A percentile compares a stretch with the other conserved stretches of the same genome.
These are phyloP conservation scores for Gymnothorax javanicus DNA, from an alignment of 2,797 vertebrate species.

Conservation along the genomic window DNA sequence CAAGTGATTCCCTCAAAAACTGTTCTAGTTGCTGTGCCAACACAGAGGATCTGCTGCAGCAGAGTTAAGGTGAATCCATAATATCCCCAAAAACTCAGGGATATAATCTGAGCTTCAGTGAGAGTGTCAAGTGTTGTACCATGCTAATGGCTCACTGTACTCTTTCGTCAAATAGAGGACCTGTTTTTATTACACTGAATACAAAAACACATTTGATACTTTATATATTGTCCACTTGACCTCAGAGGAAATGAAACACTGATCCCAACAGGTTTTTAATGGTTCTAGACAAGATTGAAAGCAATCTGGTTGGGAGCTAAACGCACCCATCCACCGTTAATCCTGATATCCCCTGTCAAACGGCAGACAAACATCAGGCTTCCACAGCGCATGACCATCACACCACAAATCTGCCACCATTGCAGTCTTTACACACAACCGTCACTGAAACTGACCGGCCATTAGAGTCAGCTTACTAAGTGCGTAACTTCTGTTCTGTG, in stretches of 20 bases:
- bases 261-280: neutral
- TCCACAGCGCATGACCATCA: neutral
- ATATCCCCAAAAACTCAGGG: no score
- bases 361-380: conserved; percentile 13
- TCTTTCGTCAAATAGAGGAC: no score
- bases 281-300: neutral
- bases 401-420: conserved; percentile 16
- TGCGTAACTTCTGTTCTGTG: conserved; percentile 38
- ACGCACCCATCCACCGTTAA: conserved; percentile 28
- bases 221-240: no score
- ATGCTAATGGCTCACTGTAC: no score
- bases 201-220: no score
- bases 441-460: conserved; percentile 53
- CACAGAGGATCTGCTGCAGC: no score
- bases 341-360: conserved; percentile 31
- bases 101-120: no score
- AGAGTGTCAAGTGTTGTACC: no score
- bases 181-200: no score
- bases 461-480: conserved; percentile 43
- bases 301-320: neutral
- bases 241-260: neutral
- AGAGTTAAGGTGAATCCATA: no score
- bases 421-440: conserved; percentile 25
- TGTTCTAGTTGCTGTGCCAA: no score
- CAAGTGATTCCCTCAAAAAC: no score